phyloP scores from a whole-genome alignment of 1,140 invertebrate species.

The Sinella curviseta region DNA sequence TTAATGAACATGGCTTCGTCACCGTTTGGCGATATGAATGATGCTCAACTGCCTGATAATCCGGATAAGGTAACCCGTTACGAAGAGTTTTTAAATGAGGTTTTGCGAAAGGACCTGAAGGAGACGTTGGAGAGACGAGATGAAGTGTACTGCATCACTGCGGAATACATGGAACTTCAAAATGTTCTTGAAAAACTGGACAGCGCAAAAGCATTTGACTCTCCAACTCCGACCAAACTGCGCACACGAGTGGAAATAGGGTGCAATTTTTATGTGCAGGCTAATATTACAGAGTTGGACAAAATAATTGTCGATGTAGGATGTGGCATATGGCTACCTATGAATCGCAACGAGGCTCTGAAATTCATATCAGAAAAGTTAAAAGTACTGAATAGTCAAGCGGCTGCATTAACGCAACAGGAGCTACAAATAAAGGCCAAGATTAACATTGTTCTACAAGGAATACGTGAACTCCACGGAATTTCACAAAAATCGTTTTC shows the following conservation, averaged over 20 bases:
- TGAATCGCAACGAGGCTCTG: constrained; percentile 34
- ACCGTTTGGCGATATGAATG: no score
- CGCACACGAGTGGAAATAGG: constrained; percentile 45
- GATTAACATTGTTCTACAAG: constrained; percentile 43
- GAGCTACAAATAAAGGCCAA: constrained; percentile 41
- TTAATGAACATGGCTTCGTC: no score
- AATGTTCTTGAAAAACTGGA: constrained; percentile 36
- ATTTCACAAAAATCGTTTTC: neutral
- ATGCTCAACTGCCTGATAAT: no score
- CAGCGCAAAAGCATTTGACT: neutral
- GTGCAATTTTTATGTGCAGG: constrained; percentile 45
- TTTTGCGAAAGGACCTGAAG: constrained; percentile 33
- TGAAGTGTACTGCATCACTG: constrained; percentile 16
- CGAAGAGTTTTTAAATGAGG: constrained; percentile 45
- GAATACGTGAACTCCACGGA: constrained; percentile 36
- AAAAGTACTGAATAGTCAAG: constrained; percentile 15
- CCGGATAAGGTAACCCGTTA: constrained; percentile 30
- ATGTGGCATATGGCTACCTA: constrained; percentile 41
- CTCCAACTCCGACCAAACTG: neutral
- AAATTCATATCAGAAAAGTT: constrained; percentile 41
- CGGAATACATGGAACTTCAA: constrained; percentile 39
- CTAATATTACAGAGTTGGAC: constrained; percentile 28
- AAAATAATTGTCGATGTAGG: constrained; percentile 43
- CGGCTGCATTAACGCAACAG: constrained; percentile 35
- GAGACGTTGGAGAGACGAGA: constrained; percentile 31